Percentiles rank a stretch among this genome's conserved stretches.
phyloP scores from a whole-genome alignment of 2,888 invertebrate species.

The Plemyria rubiginata region DNA sequence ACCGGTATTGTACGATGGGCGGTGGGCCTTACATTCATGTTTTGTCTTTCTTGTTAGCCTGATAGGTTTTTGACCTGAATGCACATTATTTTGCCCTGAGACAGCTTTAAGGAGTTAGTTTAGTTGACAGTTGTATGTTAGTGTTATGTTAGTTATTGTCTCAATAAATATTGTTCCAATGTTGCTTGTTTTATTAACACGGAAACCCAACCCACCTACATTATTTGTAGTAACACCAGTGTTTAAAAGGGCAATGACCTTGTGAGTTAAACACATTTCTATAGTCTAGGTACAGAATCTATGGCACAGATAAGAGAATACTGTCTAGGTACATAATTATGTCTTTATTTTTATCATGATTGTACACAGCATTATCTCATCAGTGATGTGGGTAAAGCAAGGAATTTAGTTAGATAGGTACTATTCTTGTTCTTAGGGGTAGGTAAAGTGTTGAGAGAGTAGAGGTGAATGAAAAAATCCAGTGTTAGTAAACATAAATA shows the following conservation, averaged over 20 bases:
- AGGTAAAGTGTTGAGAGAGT: too few species aligned
- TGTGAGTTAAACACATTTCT: background rate
- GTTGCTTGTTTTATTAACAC: conserved; percentile 33
- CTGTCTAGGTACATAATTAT: too few species aligned
- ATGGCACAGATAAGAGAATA: too few species aligned
- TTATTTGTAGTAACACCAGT: background rate
- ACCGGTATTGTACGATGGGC: background rate
- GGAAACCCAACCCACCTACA: background rate
- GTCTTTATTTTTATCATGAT: too few species aligned
- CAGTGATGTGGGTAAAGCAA: too few species aligned
- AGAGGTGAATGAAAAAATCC: too few species aligned
- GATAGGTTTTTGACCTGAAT: conserved; percentile 34
- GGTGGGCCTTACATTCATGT: background rate
- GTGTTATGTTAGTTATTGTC: conserved; percentile 65
- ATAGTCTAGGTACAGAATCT: too few species aligned
- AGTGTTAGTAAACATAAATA: too few species aligned
- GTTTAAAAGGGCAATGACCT: background rate
- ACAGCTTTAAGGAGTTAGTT: conserved; percentile 75
- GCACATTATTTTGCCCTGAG: conserved; percentile 70
- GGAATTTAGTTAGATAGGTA: too few species aligned
- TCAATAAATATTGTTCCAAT: conserved; percentile 63
- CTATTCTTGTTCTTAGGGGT: too few species aligned
- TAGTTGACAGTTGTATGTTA: conserved; percentile 63
- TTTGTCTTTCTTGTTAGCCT: conserved; percentile 4
- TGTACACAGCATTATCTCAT: too few species aligned